Base-by-base conservation (phyloP, 1,140 invertebrate genomes). In the Riptortus pedestris region DNA sequence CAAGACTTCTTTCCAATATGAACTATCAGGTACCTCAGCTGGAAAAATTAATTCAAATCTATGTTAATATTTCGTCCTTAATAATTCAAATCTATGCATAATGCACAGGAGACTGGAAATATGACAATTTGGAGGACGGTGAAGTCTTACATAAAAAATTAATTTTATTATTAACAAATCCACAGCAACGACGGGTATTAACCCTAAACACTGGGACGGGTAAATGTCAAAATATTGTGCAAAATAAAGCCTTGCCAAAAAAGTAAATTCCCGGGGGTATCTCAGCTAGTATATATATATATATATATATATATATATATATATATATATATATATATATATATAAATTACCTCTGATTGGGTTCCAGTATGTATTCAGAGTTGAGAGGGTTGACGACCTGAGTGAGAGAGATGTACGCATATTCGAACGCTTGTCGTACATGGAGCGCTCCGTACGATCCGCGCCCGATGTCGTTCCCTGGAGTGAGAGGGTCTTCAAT, bases 401-500 rank as follows among this genome's bases (percentile, higher is more conserved):
- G 85, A 67, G 85, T 83, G 63, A 98, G 79, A 65, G 86, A 82
- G 68, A 87, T 84, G 75, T 91, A 98, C 63, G 94, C 94, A 79
- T 91, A 94, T 76, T 95, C 93, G 78, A 98, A 98, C 60, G 94
- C 91, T 74, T 88, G 83, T 76, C 93, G 94, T 24, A 98, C 94
- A 65, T 77, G 73, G 63, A 85, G 74, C 38, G 83, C 82, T 66
- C 93, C 93, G 74, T 96, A 98, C 70, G 93, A 96, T 76, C 92
- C 94, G 66, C 93, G 83, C n/a, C 94, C 95, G 74, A 96, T 96
- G 74, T 96, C 93, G 75, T 96, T 97, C 72, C 89, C 88, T 16
- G 90, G 84, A 67, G 90, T 91, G 20, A 98, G 78, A n/a, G 96
- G 96, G 80, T 99, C 96, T 80, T 98, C 93, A 69, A 98, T 98